Evolutionary conservation across 2,797 vertebrate species (phyloP).

Genomic region (Phoebastria nigripes): DNA sequence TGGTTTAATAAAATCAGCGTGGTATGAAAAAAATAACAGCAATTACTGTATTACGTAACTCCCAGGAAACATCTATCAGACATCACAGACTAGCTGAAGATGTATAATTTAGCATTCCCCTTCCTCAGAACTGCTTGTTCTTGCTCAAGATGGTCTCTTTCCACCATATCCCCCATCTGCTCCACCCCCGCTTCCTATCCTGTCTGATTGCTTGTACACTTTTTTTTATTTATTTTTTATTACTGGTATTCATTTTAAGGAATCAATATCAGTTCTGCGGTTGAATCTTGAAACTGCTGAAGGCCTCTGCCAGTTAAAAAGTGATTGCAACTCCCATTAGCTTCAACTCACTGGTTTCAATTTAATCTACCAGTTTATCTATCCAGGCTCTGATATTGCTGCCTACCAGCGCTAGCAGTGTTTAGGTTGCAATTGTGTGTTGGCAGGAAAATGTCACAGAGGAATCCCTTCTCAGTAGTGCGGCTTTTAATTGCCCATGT

Average conservation of each 20-base stretch:
- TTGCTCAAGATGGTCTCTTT: conserved; percentile 53
- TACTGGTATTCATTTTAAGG: conserved; percentile 6
- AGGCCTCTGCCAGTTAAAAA: neutral
- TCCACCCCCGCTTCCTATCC: conserved; percentile 50
- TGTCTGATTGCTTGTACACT: conserved; percentile 7
- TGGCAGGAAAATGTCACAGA: neutral
- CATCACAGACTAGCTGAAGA: conserved; percentile 31
- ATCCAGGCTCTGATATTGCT: neutral
- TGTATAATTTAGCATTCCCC: conserved; percentile 42
- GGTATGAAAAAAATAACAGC: neutral
- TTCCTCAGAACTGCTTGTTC: conserved; percentile 61
- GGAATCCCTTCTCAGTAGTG: neutral
- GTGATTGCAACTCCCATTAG: neutral
- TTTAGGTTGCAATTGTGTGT: neutral
- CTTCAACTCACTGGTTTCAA: neutral
- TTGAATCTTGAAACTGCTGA: neutral
- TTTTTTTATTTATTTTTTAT: conserved; percentile 4
- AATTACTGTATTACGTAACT: conserved; percentile 44
- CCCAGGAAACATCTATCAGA: conserved; percentile 51
- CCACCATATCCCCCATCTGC: conserved; percentile 52
- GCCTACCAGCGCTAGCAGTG: neutral
- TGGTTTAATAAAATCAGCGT: conserved; percentile 1
- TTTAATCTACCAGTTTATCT: neutral
- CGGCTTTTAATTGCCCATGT: neutral
- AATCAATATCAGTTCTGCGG: neutral